Base-by-base conservation (phyloP, 2,888 invertebrate genomes). In the Ariolimax columbianus region DNA sequence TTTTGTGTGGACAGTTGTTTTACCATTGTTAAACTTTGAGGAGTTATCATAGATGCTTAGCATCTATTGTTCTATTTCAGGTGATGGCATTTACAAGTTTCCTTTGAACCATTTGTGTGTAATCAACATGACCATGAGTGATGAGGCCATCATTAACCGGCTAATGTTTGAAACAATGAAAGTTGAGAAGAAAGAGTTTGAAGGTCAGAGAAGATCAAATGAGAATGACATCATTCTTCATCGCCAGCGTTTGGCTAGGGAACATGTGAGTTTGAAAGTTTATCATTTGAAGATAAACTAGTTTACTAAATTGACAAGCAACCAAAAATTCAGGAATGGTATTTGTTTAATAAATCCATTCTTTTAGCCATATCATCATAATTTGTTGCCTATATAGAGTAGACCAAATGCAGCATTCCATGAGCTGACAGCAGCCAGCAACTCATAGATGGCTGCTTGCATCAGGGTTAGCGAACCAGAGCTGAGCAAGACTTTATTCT, bases 101-200 rank as follows among this genome's bases (percentile, higher is more conserved):
- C 92, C 93, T 0, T 82, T 92, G 75, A 90, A 92, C 83, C 89
- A 91, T 84, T 87, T 92, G 89, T 91, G 90, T 86, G 88, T 92
- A 26, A 91, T 93, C 84, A 92, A 93, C 89, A 89, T 93, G 91
- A 88, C 92, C 0, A 86, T 92, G 72, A 93, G 92, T 87, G 92
- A 93, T 86, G 93, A 94, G 82, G 93, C 91, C n/a, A 90, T 93
- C 73, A 91, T 92, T 78, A 91, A 93, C 88, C 89, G 88, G 36
- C 90, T 94, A 26, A 88, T 93, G 83, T 88, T 87, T 68, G 92
- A 92, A 77, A 93, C 93, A 40, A 92, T 94, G 92, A 89, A 89
- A 82, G 89, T 92, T 0, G 94, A 94, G 85, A 87, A 91, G 72
- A 91, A 93, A 47, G 94, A 94, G 86, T 93, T 92, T 88, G 93